Evolutionary conservation across 2,797 vertebrate genomes (phyloP), one percentile per base, ranked within the genome.

Genomic region (Lacerta viridis): DNA sequence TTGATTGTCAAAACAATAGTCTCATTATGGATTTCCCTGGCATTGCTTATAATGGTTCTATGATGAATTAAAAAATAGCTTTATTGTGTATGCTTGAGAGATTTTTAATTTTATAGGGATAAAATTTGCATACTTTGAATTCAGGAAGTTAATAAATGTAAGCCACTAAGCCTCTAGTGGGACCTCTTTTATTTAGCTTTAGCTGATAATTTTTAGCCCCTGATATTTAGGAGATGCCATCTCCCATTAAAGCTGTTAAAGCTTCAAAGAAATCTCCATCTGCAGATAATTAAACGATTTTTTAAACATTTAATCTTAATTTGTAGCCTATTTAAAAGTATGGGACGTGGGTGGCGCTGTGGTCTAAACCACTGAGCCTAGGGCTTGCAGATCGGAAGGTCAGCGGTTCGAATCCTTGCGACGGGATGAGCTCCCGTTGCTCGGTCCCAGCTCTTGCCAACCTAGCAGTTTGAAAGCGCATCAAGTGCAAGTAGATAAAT

Each of bases 231-330:
- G 91, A 46, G 55, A 82, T 93, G n/a, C 4, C 91, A 43, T 91
- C 83, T 85, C 77, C 50, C 20, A 55, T 94, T 90, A 88, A 80
- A 87, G 9, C 7, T 89, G 5, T 79, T 86, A 81, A 20, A 87
- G 4, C 36, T 79, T 94, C 69, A 93, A 74, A 78, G 66, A 33
- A 87, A 69, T 89, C 83, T 94, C 80, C 33, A 86, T 68, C 69
- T 94, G 87, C 36, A 82, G 78, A 71, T 87, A 91, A 87, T 89
- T 91, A 93, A 20, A 83, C 78, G 69, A 69, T 8, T n/a, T 88
- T 90, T 85, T 79, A 59, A 86, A 74, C 15, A 72, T 83, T 90
- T 64, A 25, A 91, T 25, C 89, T 80, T 86, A 86, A 87, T 77
- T 87, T 2, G 18, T 87, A 61, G 61, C 25, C 71, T 64, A 8